A percentile compares a stretch with the other conserved stretches of the same genome.
Evolutionary conservation across 1,140 invertebrate genomes (phyloP).

Genomic region (Nebria ingens): DNA sequence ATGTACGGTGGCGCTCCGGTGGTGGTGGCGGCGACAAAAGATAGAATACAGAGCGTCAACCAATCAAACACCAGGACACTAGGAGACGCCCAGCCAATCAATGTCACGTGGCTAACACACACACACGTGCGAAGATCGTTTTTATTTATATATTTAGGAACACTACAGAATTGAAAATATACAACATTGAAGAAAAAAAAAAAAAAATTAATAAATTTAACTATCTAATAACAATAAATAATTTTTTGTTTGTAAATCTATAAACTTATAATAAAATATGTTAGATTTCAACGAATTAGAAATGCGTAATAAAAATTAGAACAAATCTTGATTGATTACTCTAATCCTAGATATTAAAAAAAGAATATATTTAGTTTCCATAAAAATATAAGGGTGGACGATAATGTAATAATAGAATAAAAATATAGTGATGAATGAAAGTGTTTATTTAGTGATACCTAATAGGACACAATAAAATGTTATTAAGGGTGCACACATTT

Average conservation of each 20-base stretch:
- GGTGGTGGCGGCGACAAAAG: too few species aligned
- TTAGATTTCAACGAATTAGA: too few species aligned
- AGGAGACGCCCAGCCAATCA: conserved; percentile 12
- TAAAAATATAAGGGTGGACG: background rate
- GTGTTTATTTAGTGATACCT: too few species aligned
- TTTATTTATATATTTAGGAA: background rate
- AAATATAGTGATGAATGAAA: background rate
- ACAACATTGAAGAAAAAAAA: background rate
- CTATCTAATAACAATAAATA: background rate
- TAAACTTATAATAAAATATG: too few species aligned
- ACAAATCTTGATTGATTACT: too few species aligned
- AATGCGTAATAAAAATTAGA: too few species aligned
- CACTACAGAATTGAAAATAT: background rate
- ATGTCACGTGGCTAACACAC: conserved; percentile 18
- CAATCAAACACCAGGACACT: conserved; percentile 7
- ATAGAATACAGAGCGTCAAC: background rate
- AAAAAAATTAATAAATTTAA: background rate
- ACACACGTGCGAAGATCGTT: conserved; percentile 11
- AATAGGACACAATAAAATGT: too few species aligned
- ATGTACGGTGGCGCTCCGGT: too few species aligned
- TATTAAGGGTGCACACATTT: background rate
- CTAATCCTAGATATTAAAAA: background rate
- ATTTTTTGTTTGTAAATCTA: too few species aligned
- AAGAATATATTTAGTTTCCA: background rate
- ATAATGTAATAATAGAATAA: conserved; percentile 1